Evolutionary conservation across 2,888 invertebrate genomes (phyloP).

Genomic region (Lagria hirta): DNA sequence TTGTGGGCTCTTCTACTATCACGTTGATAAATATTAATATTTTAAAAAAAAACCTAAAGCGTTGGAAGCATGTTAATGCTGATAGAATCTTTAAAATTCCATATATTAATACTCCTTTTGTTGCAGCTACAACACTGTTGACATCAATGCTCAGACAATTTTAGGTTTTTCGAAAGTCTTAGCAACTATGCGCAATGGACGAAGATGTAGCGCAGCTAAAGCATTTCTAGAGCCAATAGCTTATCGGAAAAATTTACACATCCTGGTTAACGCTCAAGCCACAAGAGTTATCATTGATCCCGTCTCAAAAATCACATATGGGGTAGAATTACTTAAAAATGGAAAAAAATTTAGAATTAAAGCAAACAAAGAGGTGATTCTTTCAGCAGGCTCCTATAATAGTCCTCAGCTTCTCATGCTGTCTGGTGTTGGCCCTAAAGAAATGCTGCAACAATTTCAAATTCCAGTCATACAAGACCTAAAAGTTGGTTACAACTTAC

Average conservation of each 20-base stretch:
- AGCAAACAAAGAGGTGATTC: conserved; percentile 74
- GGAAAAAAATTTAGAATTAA: conserved; percentile 56
- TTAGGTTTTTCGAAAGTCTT: conserved; percentile 70
- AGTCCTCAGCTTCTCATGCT: conserved; percentile 85
- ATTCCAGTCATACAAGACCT: conserved; percentile 68
- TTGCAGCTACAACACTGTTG: conserved; percentile 67
- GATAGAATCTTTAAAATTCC: no score
- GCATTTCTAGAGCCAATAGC: conserved; percentile 73
- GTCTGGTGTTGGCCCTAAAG: conserved; percentile 75
- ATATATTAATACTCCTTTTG: no score
- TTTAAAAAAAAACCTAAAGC: no score
- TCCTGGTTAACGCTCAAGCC: conserved; percentile 69
- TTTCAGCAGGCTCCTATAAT: conserved; percentile 80
- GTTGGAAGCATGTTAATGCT: no score
- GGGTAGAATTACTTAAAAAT: conserved; percentile 70
- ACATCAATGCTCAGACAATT: conserved; percentile 66
- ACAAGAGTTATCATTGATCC: conserved; percentile 69
- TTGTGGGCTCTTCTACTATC: no score
- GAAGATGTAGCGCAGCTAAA: conserved; percentile 77
- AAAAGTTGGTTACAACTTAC: conserved; percentile 78
- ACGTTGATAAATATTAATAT: no score
- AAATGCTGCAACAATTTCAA: conserved; percentile 61
- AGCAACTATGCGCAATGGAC: conserved; percentile 70
- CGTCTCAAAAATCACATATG: conserved; percentile 60
- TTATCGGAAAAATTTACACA: conserved; percentile 66